A percentile compares a stretch with the other conserved stretches of the same genome.
These are phyloP conservation scores for Daktulosphaira vitifoliae DNA, from an alignment of 1,140 invertebrate species.

Conservation along the genomic window DNA sequence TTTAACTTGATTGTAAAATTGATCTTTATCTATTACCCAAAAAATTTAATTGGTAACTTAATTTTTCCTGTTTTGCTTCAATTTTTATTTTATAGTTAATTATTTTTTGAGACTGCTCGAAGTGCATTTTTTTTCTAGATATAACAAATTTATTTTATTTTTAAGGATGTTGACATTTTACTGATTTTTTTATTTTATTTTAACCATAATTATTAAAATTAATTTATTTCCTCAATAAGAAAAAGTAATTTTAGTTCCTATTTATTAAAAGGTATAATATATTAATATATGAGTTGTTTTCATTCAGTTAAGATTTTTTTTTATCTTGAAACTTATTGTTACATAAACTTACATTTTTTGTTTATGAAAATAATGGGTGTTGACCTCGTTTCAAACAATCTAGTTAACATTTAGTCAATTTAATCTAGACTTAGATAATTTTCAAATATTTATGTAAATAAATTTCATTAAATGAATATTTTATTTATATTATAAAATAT, in stretches of 20 bases:
- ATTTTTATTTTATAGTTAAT: conserved; percentile 30
- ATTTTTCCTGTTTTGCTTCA: conserved; percentile 22
- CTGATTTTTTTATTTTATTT: conserved; percentile 16
- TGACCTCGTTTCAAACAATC: conserved; percentile 31
- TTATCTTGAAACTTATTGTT: too few species aligned
- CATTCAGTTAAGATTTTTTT: conserved; percentile 6
- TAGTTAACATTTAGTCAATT: conserved; percentile 31
- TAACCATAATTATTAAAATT: conserved; percentile 9
- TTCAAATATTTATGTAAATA: not conserved
- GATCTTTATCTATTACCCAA: not conserved
- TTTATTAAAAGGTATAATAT: conserved; percentile 28
- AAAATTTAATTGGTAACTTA: conserved; percentile 27
- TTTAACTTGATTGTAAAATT: conserved; percentile 49
- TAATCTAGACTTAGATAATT: conserved; percentile 7
- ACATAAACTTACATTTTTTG: not conserved
- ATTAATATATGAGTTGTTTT: conserved; percentile 25
- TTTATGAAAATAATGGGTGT: conserved; percentile 7
- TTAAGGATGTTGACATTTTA: conserved; percentile 30
- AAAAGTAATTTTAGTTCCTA: conserved; percentile 34
- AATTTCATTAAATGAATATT: not conserved
- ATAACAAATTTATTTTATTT: conserved; percentile 26
- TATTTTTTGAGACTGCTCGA: conserved; percentile 32
- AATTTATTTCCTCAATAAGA: conserved; percentile 32
- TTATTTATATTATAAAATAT: conserved; percentile 7
- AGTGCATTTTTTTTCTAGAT: conserved; percentile 30